Evolutionary conservation across 2,797 vertebrate species (phyloP), one percentile per base, ranked within the genome.

Genomic region (Ambastaia sidthimunki): DNA sequence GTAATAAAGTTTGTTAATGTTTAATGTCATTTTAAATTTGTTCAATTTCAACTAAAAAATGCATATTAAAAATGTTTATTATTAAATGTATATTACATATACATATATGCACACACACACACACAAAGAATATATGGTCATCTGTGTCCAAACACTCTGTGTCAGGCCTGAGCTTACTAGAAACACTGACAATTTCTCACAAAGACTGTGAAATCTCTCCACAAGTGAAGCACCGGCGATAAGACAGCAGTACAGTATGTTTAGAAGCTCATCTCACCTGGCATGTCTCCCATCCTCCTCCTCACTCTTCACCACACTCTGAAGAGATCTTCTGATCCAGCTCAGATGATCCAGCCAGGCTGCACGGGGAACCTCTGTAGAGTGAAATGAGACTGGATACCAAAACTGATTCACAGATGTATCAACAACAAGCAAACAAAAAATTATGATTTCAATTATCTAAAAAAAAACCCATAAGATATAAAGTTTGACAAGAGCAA

Each of bases 261-360:
- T 54, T 31, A 63, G 16, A 52, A 65, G 54, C 25, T 71, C 31
- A 50, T 76, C 81, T 81, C 88, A 88, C 83, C 82, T 81, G 13
- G 80, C 21, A 66, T 82, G 87, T 75, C 73, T 80, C 1, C 57
- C 72, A 70, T 89, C 88, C 82, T 91, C 87, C 75, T 89, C 88
- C 48, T 37, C 6, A 2, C 2, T 89, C 85, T 91, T 88, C 25
- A 87, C 86, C 85, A 92, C 82, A 80, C 78, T 88, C 86, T 88
- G 91, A 84, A 95, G 89, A 81, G 88, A 91, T 82, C 82, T 52
- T 41, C 84, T 89, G 82, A 94, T 87, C 91, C 91, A 93, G 86
- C 81, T 86, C 79, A 94, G 85, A 87, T 94, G 94, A 80, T 84
- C 86, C 76, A 84, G 86, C 91, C 92, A 92, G 34, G 89, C 90